Evolutionary conservation across 1,140 invertebrate species (phyloP), one percentile per base, ranked within the genome.

Genomic region (Drosophila cardini): DNA sequence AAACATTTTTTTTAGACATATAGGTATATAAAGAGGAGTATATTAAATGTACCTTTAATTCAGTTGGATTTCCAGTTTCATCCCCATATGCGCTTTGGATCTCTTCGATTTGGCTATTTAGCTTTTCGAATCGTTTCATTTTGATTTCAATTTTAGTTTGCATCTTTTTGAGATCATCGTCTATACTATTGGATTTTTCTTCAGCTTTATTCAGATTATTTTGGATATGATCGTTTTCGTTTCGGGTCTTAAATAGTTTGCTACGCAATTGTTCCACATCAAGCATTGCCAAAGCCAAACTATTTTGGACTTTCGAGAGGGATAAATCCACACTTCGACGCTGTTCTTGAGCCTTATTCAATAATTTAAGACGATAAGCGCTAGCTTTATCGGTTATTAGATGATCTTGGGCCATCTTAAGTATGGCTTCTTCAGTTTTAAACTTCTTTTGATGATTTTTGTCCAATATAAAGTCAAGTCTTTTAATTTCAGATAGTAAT

Each of bases 331-430:
- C 74, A 60, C 90, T 84, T 13, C 93, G 86, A 11, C 93, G 91
- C n/a, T 73, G 63, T 36, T 93, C 90, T 55, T 93, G 93, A 0
- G 86, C 60, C 32, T 93, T 92, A 21, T 92, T 89, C 11, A 94
- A 75, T n/a, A 93, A 63, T 80, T 94, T 93, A 32, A 93, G 92
- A 9, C 94, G 79, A 78, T 92, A 80, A 42, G 93, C 91, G 8
- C 93, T 93, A 0, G 94, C 93, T 86, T 96, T 96, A 72, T 96
- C 94, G 32, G 95, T 94, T 4, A 94, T 92, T n/a, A 95, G 76
- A 77, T 95, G 95, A 11, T 96, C 95, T 78, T 96, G 94, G 0
- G 96, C 91, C 55, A 94, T 93, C 42, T 92, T 85, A 9, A 96
- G 80, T 43, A 96, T 94, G n/a, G 93, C 79, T 61, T 95, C 94